Percentiles rank a stretch among this genome's conserved stretches.
phyloP scores from a whole-genome alignment of 2,797 vertebrate species.

The Botia kubotai region DNA sequence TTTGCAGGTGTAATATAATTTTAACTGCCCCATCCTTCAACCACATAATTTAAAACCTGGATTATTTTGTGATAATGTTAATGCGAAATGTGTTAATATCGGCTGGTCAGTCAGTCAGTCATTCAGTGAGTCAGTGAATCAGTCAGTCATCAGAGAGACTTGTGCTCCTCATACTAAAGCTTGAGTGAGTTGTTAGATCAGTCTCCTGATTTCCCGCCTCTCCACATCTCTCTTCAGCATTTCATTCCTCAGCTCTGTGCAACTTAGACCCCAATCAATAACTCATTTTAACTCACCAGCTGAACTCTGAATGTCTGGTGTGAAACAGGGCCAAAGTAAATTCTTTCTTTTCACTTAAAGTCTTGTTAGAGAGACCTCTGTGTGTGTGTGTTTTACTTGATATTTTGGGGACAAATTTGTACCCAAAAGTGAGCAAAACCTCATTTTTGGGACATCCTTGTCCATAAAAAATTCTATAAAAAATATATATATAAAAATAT shows the following conservation, averaged over 20 bases:
- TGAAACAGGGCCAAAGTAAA: constrained; percentile 63
- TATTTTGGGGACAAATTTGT: too few relatives aligned
- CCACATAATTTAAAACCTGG: too few relatives aligned
- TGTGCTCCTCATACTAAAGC: constrained; percentile 29
- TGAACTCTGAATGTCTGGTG: constrained; percentile 60
- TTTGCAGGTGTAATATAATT: too few relatives aligned
- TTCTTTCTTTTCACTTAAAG: constrained; percentile 52
- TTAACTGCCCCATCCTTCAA: too few relatives aligned
- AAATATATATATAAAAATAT: too few relatives aligned
- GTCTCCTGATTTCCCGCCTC: constrained; percentile 29
- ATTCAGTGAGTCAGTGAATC: neutral
- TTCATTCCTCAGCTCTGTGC: constrained; percentile 16
- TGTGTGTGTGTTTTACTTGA: neutral
- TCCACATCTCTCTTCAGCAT: constrained; percentile 8
- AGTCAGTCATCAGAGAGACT: neutral
- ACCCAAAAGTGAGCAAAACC: too few relatives aligned
- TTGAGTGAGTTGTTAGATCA: neutral
- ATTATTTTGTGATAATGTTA: too few relatives aligned
- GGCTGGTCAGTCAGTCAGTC: neutral
- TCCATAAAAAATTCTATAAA: neutral
- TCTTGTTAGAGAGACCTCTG: constrained; percentile 14
- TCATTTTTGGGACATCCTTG: too few relatives aligned
- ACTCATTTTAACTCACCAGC: constrained; percentile 54
- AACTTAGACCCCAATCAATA: constrained; percentile 66
- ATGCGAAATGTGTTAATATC: too few relatives aligned